Conservation (phyloP, 30 jellyfish, hydroid and myxozoan species). For the Chironex yamaguchii region DNA sequence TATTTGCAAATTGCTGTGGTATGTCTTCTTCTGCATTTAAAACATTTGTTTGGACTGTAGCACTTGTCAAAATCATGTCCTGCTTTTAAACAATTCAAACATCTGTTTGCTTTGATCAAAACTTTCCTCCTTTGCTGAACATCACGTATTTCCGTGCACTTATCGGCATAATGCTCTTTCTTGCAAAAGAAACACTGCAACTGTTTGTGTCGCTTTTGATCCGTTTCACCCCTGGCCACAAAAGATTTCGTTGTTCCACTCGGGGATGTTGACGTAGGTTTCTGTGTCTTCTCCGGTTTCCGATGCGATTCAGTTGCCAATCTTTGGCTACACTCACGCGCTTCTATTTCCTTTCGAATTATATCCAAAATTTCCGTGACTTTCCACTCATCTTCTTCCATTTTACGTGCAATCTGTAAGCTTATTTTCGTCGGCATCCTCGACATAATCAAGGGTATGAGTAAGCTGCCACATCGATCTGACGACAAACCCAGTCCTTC, state of each 20-base stretch:
- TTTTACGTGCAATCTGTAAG: slow-evolving; percentile 19
- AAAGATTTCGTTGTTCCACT: slow-evolving; percentile 33
- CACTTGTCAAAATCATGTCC: slow-evolving; percentile 22
- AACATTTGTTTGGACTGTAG: not conserved
- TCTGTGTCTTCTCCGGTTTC: not conserved
- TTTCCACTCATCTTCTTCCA: slow-evolving; percentile 24
- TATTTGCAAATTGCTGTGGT: slow-evolving; percentile 14
- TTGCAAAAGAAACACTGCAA: slow-evolving; percentile 26
- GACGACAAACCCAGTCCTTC: slow-evolving; percentile 55
- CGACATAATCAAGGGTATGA: slow-evolving; percentile 57
- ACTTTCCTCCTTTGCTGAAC: not conserved
- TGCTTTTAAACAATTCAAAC: slow-evolving; percentile 46
- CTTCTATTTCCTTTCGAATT: slow-evolving; percentile 46
- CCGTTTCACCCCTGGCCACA: not conserved
- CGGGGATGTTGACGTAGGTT: not conserved
- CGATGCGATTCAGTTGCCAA: not conserved
- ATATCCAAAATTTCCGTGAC: slow-evolving; percentile 22
- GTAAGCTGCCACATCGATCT: slow-evolving; percentile 65
- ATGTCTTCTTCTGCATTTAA: slow-evolving; percentile 19
- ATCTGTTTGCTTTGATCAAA: slow-evolving; percentile 32
- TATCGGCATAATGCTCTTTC: slow-evolving; percentile 29
- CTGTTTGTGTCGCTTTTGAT: not conserved
- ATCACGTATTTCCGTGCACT: slow-evolving; percentile 35
- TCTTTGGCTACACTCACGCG: slow-evolving; percentile 47
- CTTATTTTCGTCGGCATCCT: slow-evolving; percentile 48